Evolutionary conservation across 2,113 vertebrate genomes (phyloP).

Genomic region (Microcebus lehilahytsara): DNA sequence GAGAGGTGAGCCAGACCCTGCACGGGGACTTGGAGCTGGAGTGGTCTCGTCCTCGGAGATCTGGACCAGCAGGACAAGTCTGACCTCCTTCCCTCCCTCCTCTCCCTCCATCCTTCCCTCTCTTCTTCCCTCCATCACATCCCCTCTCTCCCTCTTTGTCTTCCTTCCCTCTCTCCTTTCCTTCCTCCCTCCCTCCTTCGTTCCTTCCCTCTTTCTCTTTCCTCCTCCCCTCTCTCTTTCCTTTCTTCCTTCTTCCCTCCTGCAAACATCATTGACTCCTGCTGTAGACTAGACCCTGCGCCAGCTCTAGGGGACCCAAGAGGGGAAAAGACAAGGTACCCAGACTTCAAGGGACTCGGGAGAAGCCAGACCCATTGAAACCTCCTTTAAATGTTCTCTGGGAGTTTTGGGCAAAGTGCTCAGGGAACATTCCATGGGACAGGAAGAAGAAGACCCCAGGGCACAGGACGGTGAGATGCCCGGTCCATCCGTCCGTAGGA

Average conservation of each 20-base stretch:
- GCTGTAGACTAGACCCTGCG: background rate
- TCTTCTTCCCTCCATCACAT: background rate
- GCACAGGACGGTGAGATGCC: background rate
- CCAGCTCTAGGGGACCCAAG: background rate
- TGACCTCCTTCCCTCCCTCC: background rate
- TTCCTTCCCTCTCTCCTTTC: too few species aligned
- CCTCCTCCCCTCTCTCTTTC: too few species aligned
- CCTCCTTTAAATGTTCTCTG: background rate
- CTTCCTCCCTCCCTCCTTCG: fast-evolving
- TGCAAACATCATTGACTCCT: background rate
- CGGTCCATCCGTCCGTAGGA: background rate
- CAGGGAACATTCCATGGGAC: background rate
- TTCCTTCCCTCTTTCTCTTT: too few species aligned
- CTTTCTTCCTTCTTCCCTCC: background rate
- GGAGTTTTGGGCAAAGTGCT: background rate
- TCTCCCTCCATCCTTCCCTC: background rate
- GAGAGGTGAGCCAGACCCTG: too few species aligned
- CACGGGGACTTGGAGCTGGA: background rate
- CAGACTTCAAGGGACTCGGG: background rate
- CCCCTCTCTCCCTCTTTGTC: background rate
- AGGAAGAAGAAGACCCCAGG: background rate
- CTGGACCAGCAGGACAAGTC: background rate
- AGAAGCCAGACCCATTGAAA: background rate
- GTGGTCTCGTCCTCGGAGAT: background rate
- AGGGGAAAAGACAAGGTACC: background rate